These are phyloP conservation scores for Dysidea cf. avara DNA, from an alignment of 37 sponge, comb jelly and placozoan genomes.

Conservation along the genomic window DNA sequence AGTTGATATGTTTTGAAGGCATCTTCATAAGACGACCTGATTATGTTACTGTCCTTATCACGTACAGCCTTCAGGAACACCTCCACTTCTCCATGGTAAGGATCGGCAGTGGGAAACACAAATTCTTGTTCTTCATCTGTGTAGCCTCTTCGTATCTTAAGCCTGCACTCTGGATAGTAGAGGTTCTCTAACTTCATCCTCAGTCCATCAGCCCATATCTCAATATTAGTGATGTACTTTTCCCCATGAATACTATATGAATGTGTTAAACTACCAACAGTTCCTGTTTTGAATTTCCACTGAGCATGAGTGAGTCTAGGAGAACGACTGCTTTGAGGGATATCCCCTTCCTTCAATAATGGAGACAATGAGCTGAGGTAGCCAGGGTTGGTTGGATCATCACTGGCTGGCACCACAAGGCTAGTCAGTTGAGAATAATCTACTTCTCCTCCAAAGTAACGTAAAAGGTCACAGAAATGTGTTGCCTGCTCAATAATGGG, in stretches of 20 bases:
- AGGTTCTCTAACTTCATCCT: conserved; percentile 62
- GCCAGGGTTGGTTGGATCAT: conserved; percentile 30
- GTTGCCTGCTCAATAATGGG: conserved; percentile 92
- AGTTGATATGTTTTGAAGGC: conserved; percentile 74
- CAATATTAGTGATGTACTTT: conserved; percentile 66
- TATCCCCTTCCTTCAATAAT: conserved; percentile 32
- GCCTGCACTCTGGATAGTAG: conserved; percentile 64
- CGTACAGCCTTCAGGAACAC: conserved; percentile 66
- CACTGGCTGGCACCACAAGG: conserved; percentile 30
- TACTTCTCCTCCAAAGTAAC: conserved; percentile 76
- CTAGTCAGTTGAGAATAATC: conserved; percentile 1
- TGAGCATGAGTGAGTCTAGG: conserved; percentile 56
- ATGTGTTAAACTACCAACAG: conserved; percentile 70
- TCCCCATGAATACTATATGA: conserved; percentile 46
- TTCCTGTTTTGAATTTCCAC: conserved; percentile 64
- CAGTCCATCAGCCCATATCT: conserved; percentile 85
- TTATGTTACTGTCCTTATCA: conserved; percentile 8
- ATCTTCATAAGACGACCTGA: conserved; percentile 65
- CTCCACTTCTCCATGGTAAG: conserved; percentile 69
- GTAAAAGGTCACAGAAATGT: conserved; percentile 83
- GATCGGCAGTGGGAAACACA: conserved; percentile 70
- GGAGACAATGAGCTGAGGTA: conserved; percentile 46
- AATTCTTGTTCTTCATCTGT: conserved; percentile 35
- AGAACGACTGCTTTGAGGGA: conserved; percentile 29
- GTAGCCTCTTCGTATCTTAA: conserved; percentile 44